Percentiles rank a stretch among this genome's conserved stretches.
Evolutionary conservation across 1,140 invertebrate species (phyloP).

Genomic region (Drosophila orosa): DNA sequence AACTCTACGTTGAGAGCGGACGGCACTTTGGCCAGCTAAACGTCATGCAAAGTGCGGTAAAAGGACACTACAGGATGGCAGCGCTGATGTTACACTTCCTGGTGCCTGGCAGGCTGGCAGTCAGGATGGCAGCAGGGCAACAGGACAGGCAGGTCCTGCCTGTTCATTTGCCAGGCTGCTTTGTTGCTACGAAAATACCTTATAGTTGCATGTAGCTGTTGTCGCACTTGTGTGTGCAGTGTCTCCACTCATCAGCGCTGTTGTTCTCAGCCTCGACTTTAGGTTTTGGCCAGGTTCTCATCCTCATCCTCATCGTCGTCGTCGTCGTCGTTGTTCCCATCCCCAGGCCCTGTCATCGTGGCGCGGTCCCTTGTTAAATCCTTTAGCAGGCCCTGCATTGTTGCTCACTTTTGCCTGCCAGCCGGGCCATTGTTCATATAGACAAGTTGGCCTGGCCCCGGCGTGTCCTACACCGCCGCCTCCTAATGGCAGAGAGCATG

Average conservation of each 20-base stretch:
- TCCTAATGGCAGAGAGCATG: constrained; percentile 50
- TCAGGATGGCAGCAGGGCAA: constrained; percentile 23
- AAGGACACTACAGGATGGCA: constrained; percentile 79
- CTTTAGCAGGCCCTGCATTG: constrained; percentile 52
- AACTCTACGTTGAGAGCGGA: not conserved
- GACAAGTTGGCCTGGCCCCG: constrained; percentile 62
- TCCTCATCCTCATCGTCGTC: constrained; percentile 1
- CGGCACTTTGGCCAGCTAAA: constrained; percentile 62
- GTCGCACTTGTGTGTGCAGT: constrained; percentile 54
- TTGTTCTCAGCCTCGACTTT: constrained; percentile 40
- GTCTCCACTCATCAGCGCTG: constrained; percentile 59
- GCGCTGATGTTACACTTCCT: constrained; percentile 80
- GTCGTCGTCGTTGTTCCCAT: constrained; percentile 2
- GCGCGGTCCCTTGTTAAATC: constrained; percentile 58
- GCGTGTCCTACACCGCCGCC: constrained; percentile 42
- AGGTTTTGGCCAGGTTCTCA: constrained; percentile 20
- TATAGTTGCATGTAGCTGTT: constrained; percentile 56
- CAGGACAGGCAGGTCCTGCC: constrained; percentile 44
- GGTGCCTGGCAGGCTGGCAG: constrained; percentile 40
- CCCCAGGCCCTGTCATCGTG: constrained; percentile 43
- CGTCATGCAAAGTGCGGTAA: constrained; percentile 77
- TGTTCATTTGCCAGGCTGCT: constrained; percentile 66
- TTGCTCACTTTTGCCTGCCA: constrained; percentile 62
- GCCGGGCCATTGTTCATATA: constrained; percentile 62
- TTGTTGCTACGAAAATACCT: constrained; percentile 71